A percentile compares a stretch with the other conserved stretches of the same genome.
phyloP scores from a whole-genome alignment of 2,113 vertebrate genomes.

The Syngnathus scovelli region DNA sequence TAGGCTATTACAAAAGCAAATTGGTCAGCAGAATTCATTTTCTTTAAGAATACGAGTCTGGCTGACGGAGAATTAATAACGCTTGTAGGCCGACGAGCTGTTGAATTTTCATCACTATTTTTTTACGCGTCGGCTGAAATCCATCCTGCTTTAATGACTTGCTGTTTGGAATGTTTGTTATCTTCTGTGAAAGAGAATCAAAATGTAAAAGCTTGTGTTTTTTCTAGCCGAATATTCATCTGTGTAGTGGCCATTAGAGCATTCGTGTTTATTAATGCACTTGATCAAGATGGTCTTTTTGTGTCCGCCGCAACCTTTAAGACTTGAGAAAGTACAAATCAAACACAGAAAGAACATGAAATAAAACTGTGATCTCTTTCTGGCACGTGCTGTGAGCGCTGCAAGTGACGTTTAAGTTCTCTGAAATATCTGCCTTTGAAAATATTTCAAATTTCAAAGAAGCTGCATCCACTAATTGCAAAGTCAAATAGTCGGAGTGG shows the following conservation, averaged over 20 bases:
- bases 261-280: constrained; percentile 5
- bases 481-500: constrained; percentile 6
- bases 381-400: background rate
- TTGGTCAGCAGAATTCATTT: constrained; percentile 72
- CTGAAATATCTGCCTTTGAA: constrained; percentile 17
- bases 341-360: constrained; percentile 30
- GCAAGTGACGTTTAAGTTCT: background rate
- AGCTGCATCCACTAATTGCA: background rate
- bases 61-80: constrained; percentile 63
- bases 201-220: background rate
- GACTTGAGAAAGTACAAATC: constrained; percentile 22
- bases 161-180: constrained; percentile 2
- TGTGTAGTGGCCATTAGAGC: background rate
- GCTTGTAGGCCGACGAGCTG: constrained; percentile 30
- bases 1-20: constrained; percentile 74
- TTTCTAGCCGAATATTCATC: no score
- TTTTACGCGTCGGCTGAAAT: constrained; percentile 30
- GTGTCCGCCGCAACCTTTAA: constrained; percentile 27
- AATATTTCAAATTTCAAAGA: constrained; percentile 18
- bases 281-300: constrained; percentile 45
- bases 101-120: constrained; percentile 56
- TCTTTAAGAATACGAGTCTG: constrained; percentile 64
- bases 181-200: background rate
- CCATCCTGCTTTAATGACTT: constrained; percentile 20
- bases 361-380: constrained; percentile 18